These are phyloP conservation scores for Siniperca undulata DNA, from an alignment of 2,797 vertebrate species.

Conservation along the genomic window DNA sequence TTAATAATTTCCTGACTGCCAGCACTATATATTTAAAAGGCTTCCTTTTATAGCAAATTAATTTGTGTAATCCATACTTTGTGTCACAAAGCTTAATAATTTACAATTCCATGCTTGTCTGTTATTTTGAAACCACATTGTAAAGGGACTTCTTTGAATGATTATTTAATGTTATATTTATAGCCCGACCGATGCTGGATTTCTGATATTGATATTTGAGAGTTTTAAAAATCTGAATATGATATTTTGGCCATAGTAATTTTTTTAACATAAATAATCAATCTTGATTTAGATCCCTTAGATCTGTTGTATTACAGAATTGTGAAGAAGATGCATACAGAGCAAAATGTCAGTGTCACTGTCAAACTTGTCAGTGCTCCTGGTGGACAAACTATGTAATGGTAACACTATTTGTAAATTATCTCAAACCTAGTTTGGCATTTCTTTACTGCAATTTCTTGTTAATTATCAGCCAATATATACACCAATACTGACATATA, in stretches of 20 bases:
- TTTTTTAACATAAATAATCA: background rate
- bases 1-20: slow-evolving; percentile 11
- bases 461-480: background rate
- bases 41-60: background rate
- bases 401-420: too few relatives aligned
- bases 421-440: too few relatives aligned
- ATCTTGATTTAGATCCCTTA: background rate
- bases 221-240: background rate
- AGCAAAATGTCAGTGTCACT: too few relatives aligned
- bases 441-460: background rate
- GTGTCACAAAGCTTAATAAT: slow-evolving; percentile 1
- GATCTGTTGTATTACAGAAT: background rate
- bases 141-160: background rate
- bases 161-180: background rate
- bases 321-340: background rate
- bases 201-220: background rate
- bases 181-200: background rate
- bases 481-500: background rate
- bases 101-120: too few relatives aligned
- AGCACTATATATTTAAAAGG: background rate
- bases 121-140: background rate
- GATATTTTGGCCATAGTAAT: background rate
- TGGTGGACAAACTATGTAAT: too few relatives aligned
- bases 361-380: too few relatives aligned
- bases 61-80: slow-evolving; percentile 6